A percentile compares a stretch with the other conserved stretches of the same genome.
Evolutionary conservation across 2,797 vertebrate species (phyloP).

Genomic region (Artibeus jamaicensis): DNA sequence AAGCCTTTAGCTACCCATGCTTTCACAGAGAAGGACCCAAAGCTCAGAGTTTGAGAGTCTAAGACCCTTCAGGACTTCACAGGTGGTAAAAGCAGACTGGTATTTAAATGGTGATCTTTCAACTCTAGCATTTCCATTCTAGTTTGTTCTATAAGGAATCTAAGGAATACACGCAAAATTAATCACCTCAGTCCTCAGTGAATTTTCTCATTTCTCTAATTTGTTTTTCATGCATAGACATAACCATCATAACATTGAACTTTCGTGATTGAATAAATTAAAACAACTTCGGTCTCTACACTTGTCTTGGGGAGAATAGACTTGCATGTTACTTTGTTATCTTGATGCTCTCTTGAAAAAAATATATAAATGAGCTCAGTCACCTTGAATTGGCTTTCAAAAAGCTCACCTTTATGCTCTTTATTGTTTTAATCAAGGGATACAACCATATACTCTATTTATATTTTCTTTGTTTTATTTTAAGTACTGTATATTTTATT

Average conservation of each 20-base stretch:
- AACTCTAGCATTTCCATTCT: background rate
- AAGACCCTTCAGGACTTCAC: background rate
- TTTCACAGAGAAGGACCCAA: background rate
- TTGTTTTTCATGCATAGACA: background rate
- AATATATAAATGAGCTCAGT: background rate
- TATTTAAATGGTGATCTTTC: background rate
- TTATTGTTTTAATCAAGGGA: background rate
- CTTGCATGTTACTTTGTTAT: background rate
- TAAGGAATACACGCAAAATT: background rate
- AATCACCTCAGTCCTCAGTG: background rate
- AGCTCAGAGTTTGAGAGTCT: background rate
- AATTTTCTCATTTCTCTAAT: background rate
- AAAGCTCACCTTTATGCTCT: background rate
- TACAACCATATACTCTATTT: background rate
- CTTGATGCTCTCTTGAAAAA: background rate
- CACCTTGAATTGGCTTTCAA: constrained; percentile 1
- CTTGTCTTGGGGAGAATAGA: background rate
- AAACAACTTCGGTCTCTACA: background rate
- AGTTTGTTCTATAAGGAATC: background rate
- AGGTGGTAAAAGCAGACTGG: background rate
- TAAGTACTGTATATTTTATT: no score
- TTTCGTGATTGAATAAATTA: background rate
- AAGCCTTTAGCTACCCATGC: background rate
- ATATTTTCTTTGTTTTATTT: background rate
- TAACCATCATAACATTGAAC: background rate